Base-by-base conservation (phyloP, 2,888 invertebrate species). In the Trachelus stipa region DNA sequence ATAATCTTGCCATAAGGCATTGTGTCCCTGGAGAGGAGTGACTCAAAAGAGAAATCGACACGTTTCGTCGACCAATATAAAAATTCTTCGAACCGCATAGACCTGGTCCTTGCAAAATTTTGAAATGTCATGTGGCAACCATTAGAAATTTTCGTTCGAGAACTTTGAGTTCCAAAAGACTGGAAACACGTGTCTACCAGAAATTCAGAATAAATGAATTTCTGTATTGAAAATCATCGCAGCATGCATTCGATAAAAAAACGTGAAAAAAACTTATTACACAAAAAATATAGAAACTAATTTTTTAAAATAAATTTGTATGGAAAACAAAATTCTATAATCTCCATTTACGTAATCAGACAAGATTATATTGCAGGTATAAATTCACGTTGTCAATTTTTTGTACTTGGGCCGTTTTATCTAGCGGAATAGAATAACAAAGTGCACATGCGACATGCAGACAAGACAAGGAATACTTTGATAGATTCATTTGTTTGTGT, bases 401-500 rank as follows among this genome's bases (percentile, higher is more conserved):
- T 23, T 56, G 23, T 23, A 56, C 23, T 23, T 56, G 0, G 0
- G 23, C 2, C 2, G 23, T 9, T 6, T 23, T 56, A 56, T 23
- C 56, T 56, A 23, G 15, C 3, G 9, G 6, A 56, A 56, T 9
- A 56, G 23, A 56, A 23, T 56, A 23, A 23, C 56, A 56, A 23
- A 23, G 23, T 56, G 23, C 56, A 56, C 56, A 23, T 1, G 56
- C 23, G 56, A 56, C 56, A 56, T 56, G 56, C 56, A 56, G 56
- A 56, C 56, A 56, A 56, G 56, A 56, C 23, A 56, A 56, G 56
- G 23, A 56, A 56, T 56, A 71, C 12, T 34, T 71, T 71, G 71
- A 71, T n/a, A 71, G 31, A 71, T 71, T 71, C 71, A 31, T 71
- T 71, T 31, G 71, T 71, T 71, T 71, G 71, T 56, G 23, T 34